Evolutionary conservation across 2,888 invertebrate species (phyloP).

Genomic region (Athalia circularis): DNA sequence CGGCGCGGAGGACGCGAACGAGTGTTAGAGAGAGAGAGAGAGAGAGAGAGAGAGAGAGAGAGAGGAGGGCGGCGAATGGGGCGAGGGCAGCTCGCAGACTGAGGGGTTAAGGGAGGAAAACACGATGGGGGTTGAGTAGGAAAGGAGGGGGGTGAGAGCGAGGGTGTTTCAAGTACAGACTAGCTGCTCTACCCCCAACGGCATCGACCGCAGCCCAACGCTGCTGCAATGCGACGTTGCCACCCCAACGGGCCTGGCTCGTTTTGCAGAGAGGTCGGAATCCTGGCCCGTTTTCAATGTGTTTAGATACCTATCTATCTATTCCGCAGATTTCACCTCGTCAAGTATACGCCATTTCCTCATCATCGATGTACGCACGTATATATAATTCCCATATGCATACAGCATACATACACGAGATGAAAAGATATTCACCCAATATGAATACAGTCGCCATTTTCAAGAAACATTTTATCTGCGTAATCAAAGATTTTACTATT

Average conservation of each 20-base stretch:
- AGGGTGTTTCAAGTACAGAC: conserved; percentile 49
- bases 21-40: conserved; percentile 44
- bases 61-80: conserved; percentile 37
- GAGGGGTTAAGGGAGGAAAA: conserved; percentile 21
- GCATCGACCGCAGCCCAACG: conserved; percentile 74
- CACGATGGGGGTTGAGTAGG: conserved; percentile 33
- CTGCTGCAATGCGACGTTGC: conserved; percentile 74
- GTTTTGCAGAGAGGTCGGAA: conserved; percentile 26
- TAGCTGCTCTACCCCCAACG: conserved; percentile 57
- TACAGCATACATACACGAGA: not conserved
- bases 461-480: no score
- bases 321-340: not conserved
- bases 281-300: conserved; percentile 39
- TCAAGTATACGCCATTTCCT: not conserved
- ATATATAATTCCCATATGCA: no score
- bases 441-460: no score
- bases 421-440: no score
- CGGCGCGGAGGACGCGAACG: conserved; percentile 52
- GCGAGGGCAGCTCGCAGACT: conserved; percentile 44
- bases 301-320: conserved; percentile 22
- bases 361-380: no score
- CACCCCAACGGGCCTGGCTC: conserved; percentile 69
- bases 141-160: conserved; percentile 6
- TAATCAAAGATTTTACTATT: no score
- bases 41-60: conserved; percentile 9